Evolutionary conservation across 1,140 invertebrate genomes (phyloP), one percentile per base, ranked within the genome.

Genomic region (Aphis gossypii): DNA sequence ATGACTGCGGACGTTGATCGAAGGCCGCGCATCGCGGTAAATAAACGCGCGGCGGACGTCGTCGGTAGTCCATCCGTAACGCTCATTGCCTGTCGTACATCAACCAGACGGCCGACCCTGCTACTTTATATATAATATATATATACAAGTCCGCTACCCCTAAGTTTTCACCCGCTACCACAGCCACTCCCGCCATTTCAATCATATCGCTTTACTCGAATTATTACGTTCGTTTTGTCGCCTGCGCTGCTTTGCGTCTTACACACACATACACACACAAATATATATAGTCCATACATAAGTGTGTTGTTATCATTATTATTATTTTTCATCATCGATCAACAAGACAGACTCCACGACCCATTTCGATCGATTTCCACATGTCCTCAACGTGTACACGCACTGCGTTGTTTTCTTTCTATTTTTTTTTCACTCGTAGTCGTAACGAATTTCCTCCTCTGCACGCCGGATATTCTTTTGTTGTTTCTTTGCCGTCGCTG

Each of bases 1-100:
- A 86, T 86, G 92, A 93, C 92, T 86, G 92, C 92, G 92, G 92
- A 93, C 92, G 92, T 93, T 93, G 92, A 93, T 84, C 82, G 92
- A 93, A 86, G 48, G 92, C 92, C 82, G 48, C 44, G 82, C 92
- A 86, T 93, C 92, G 92, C 82, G 76, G 92, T 86, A 93, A 93
- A 93, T 93, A 93, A 93, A 93, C 92, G 92, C 82, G 82, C 56
- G 88, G 90, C 90, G n/a, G 68, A 92, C 90, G 91, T 93, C 68
- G 90, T 82, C 60, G 44, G 68, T 82, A 46, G 90, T 92, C 91
- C 82, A 84, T 92, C 91, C 76, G 91, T 92, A 84, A 92, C 91
- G 91, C 82, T 92, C 68, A 92, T 92, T 92, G 91, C 91, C 46
- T 0, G 91, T 46, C 91, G 91, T 92, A 84, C 91, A 92, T 92